Percentiles rank a stretch among this genome's conserved stretches.
phyloP scores from a whole-genome alignment of 2,797 vertebrate species.

The Distichodus sexfasciatus region DNA sequence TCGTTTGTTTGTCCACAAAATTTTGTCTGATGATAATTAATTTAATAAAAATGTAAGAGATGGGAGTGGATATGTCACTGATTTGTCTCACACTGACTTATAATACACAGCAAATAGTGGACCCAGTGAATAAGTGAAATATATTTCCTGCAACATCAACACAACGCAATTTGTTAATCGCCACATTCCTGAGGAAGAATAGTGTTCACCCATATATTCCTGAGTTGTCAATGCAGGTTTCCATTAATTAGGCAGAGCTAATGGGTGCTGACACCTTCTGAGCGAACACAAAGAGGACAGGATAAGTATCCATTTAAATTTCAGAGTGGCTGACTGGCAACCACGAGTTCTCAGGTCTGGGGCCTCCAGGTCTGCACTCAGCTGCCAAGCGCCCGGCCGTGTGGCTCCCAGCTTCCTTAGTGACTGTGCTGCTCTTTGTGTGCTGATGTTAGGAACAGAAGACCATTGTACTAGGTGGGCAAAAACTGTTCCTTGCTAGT shows the following conservation, averaged over 20 bases:
- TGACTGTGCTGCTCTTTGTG: conserved; percentile 1
- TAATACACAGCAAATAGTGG: not conserved
- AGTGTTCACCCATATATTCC: too few relatives aligned
- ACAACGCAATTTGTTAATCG: too few relatives aligned
- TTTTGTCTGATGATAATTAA: too few relatives aligned
- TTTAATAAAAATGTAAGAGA: too few relatives aligned
- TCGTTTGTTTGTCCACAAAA: too few relatives aligned
- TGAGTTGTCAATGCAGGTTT: too few relatives aligned
- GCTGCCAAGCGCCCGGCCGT: not conserved
- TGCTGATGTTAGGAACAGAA: not conserved
- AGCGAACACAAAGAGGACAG: too few relatives aligned
- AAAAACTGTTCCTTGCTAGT: not conserved
- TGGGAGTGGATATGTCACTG: too few relatives aligned
- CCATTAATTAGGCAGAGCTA: not conserved
- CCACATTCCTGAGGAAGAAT: too few relatives aligned
- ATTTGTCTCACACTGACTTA: not conserved
- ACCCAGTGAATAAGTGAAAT: not conserved
- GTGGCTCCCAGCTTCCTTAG: conserved; percentile 20
- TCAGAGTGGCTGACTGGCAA: not conserved
- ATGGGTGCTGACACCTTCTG: not conserved
- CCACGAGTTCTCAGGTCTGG: not conserved
- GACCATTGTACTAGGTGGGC: not conserved
- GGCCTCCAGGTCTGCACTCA: not conserved
- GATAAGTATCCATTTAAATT: not conserved
- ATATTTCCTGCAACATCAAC: too few relatives aligned